Evolutionary conservation across 2,888 invertebrate species (phyloP), one percentile per base, ranked within the genome.

Genomic region (Beris morrisii): DNA sequence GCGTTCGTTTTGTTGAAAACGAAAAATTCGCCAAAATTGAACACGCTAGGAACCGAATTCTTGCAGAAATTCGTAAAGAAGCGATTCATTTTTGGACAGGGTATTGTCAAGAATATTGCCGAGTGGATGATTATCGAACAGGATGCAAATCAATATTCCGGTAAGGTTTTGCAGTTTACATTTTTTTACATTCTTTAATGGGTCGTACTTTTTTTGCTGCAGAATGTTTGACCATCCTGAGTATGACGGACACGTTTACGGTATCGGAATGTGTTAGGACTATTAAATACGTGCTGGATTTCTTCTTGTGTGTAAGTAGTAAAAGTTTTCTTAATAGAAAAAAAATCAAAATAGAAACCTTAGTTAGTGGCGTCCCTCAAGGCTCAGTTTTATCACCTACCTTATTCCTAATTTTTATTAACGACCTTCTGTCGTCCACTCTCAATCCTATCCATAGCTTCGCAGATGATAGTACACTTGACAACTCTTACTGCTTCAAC

Each of bases 51-150:
- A 0, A 82, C 82, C 22, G 79, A 82, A 67, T 85, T 88, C 70
- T 73, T 88, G 5, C 81, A 84, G 45, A 85, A 84, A 74, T 81
- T 88, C 54, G 82, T 87, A 57, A 84, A 84, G 65, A 84, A 83
- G 71, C 83, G 85, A 70, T 81, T 83, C 50, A 79, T 84, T 45
- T 83, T 84, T 61, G 84, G 85, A 0, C 76, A 82, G 13, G 82
- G 82, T 7, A 82, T 88, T 64, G 78, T 88, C 7, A 82, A 85
- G 72, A 81, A 78, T 31, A 75, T 88, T 45, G 82, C 83, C 2
- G 83, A 84, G 68, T 83, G 83, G 77, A 86, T 88, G 77, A 76
- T 86, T 11, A 81, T 82, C 0, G 82, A 83, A 67, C 84, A 84
- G 61, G 81, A 80, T 67, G 82, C 84, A 52, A 76, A 79, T 38